Conservation (phyloP, 2,113 vertebrate species). For the Holacanthus passer region DNA sequence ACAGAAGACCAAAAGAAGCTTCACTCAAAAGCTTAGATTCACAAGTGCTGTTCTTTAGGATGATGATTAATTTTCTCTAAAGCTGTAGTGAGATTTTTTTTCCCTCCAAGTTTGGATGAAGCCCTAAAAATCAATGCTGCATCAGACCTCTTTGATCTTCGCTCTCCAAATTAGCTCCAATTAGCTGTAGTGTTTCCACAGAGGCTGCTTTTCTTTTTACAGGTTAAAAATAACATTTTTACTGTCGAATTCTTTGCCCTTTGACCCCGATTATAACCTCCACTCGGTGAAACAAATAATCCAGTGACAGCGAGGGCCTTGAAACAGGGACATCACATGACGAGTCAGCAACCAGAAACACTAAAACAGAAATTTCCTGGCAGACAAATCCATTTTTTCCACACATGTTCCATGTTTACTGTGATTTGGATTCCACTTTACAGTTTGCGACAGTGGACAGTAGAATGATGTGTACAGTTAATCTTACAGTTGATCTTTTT, state of each 20-base stretch:
- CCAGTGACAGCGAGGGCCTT: conserved; percentile 7
- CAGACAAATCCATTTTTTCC: conserved; percentile 34
- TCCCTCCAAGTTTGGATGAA: no score
- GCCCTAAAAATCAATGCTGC: neutral
- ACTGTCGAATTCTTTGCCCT: conserved; percentile 7
- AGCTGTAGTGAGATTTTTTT: no score
- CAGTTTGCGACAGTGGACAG: neutral
- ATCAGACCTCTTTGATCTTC: neutral
- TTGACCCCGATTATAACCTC: conserved; percentile 33
- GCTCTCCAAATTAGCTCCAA: conserved; percentile 4
- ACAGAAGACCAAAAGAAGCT: no score
- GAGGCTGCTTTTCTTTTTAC: conserved; percentile 2
- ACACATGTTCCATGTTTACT: conserved; percentile 14
- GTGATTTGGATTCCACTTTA: conserved; percentile 11
- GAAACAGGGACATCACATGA: conserved; percentile 53
- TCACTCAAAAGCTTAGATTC: no score
- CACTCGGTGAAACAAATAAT: conserved; percentile 9
- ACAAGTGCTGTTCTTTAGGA: no score
- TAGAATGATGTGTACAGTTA: neutral
- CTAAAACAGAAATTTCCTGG: conserved; percentile 23
- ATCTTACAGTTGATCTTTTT: neutral
- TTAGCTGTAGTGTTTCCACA: conserved; percentile 20
- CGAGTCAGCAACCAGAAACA: conserved; percentile 24
- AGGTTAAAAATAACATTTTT: conserved; percentile 17
- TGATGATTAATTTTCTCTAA: no score